These are phyloP conservation scores for Threskiornis aethiopicus DNA, from an alignment of 2,797 vertebrate genomes.

Conservation along the genomic window DNA sequence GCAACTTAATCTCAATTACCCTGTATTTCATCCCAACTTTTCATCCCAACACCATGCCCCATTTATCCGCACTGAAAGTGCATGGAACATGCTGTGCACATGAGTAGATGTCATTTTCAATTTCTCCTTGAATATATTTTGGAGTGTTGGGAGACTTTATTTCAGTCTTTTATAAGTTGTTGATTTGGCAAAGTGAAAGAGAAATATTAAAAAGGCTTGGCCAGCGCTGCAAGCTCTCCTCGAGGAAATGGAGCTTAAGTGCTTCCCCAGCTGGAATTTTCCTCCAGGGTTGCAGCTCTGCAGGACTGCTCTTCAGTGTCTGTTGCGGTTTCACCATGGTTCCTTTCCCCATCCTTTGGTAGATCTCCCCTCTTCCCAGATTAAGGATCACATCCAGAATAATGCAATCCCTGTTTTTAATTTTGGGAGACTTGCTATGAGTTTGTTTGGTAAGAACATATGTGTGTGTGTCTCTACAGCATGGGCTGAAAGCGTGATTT, in stretches of 20 bases:
- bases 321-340: background rate
- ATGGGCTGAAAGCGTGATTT: background rate
- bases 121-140: background rate
- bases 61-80: background rate
- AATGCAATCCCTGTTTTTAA: background rate
- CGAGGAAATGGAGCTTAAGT: background rate
- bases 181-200: slow-evolving; percentile 7
- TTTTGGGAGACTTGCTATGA: background rate
- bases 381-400: background rate
- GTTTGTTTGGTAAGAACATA: background rate
- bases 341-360: background rate
- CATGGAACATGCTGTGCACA: rapidly evolving
- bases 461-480: background rate
- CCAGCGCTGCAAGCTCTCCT: background rate
- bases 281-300: background rate
- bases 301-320: background rate
- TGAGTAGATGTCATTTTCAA: background rate
- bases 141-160: background rate
- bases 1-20: background rate
- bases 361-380: background rate
- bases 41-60: background rate
- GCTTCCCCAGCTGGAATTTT: slow-evolving; percentile 23
- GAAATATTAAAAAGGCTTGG: slow-evolving; percentile 5
- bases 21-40: background rate
- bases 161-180: background rate